Evolutionary conservation across 1,140 invertebrate species (phyloP), one percentile per base, ranked within the genome.

Genomic region (Periplaneta americana): DNA sequence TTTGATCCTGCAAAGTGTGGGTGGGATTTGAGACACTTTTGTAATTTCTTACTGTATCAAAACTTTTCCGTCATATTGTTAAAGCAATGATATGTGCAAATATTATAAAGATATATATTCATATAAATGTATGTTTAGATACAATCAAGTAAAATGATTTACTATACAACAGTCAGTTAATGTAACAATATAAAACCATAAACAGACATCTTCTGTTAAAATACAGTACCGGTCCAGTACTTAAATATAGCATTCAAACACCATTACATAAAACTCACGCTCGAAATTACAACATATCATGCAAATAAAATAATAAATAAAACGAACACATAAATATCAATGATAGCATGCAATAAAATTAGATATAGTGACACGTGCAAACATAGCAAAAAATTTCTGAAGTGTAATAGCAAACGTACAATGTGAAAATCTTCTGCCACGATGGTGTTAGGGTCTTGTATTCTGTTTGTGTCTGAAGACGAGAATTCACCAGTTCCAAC

Each of bases 381-480:
- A 3, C 4, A 66, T 9, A 11, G 22, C 22, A 66, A 13, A 78
- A 78, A 37, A 35, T 78, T 22, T 22, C 17, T 13, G n/a, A 78
- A 78, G 34, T 36, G 35, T 22, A 34, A n/a, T 28, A 36, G 28
- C 34, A 28, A 80, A 92, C 95, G 95, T 90, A 98, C 96, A 99
- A 99, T 48, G 96, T 98, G 87, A 99, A 99, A 84, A 99, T 96
- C 90, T 99, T 99, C 88, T 99, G 97, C 98, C 98, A 99, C 82
- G 95, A 96, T 0, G 98, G 98, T 77, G 94, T 92, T 5, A 99
- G 89, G 0, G 98, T 99, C 88, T 99, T 99, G 87, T 99, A 99
- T 87, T 99, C 98, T 1, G 98, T 99, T 87, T 99, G 98, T 0
- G 98, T 99, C 88, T 99, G 98, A 57, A 99, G 89, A 77, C 98